Conservation (phyloP, 2,113 vertebrate genomes). For the Peucedramus taeniatus region DNA sequence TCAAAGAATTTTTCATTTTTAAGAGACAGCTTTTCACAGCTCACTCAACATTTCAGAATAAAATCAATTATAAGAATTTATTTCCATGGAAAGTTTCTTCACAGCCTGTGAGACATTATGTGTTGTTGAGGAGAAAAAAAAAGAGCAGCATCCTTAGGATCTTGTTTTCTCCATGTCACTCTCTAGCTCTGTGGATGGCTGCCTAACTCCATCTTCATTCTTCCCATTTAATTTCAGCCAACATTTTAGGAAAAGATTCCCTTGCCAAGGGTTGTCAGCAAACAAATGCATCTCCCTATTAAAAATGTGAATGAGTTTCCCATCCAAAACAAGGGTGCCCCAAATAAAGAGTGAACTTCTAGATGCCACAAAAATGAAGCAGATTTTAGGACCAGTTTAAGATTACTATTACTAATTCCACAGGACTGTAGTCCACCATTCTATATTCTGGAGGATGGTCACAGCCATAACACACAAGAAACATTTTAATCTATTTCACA, state of each 20-base stretch:
- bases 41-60: background rate
- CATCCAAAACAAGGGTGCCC: background rate
- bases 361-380: background rate
- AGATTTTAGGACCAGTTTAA: background rate
- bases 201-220: background rate
- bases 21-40: background rate
- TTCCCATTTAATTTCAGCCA: background rate
- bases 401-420: background rate
- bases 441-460: background rate
- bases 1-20: background rate
- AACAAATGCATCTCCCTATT: background rate
- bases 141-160: background rate
- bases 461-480: background rate
- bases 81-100: background rate
- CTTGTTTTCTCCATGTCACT: background rate
- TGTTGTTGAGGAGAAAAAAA: background rate
- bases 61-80: background rate
- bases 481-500: background rate
- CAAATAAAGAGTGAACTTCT: background rate
- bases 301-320: background rate
- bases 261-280: background rate
- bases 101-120: background rate
- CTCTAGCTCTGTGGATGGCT: background rate
- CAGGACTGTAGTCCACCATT: background rate
- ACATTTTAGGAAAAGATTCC: background rate